Conservation (phyloP, 1,140 invertebrate genomes). For the Lerema accius region DNA sequence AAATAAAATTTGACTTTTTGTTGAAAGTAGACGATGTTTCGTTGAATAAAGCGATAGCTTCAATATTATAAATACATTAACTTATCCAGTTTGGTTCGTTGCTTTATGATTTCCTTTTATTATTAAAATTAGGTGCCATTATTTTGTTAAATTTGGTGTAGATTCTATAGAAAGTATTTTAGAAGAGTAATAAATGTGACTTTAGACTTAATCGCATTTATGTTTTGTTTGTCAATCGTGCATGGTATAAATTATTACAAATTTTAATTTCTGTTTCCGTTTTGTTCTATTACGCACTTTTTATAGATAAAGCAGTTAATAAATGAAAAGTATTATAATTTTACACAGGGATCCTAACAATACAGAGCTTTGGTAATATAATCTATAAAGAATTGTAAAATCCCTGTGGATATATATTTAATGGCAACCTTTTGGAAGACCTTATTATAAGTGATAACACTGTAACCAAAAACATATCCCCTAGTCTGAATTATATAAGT, state of each 20-base stretch:
- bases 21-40: no score
- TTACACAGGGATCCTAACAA: neutral
- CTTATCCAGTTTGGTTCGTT: neutral
- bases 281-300: no score
- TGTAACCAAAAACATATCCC: constrained; percentile 79
- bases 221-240: neutral
- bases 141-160: constrained; percentile 51
- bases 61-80: no score
- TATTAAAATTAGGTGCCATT: constrained; percentile 37
- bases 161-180: constrained; percentile 56
- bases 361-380: no score
- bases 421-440: constrained; percentile 2
- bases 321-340: neutral
- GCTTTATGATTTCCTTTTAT: constrained; percentile 25
- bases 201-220: constrained; percentile 50
- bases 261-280: constrained; percentile 11
- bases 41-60: no score
- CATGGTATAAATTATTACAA: no score
- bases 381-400: no score
- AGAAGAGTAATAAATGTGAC: constrained; percentile 79
- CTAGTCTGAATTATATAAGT: constrained; percentile 73
- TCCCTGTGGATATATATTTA: no score
- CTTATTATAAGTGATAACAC: constrained; percentile 65
- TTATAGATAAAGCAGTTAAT: no score
- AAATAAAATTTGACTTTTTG: no score